Evolutionary conservation across 1,140 invertebrate genomes (phyloP).

Genomic region (Aphelinus atriplicis): DNA sequence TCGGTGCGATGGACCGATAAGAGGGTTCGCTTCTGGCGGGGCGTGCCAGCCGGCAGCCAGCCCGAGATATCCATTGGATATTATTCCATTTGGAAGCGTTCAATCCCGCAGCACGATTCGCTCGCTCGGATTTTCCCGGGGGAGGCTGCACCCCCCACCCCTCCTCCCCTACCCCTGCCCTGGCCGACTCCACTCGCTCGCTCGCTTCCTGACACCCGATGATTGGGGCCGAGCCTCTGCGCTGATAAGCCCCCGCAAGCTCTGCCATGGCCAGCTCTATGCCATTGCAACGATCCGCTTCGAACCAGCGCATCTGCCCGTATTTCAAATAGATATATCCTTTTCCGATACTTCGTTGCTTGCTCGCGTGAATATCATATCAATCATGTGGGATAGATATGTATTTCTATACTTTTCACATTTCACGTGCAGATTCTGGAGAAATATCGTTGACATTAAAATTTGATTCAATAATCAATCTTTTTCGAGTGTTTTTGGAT

Average conservation of each 20-base stretch:
- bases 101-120: slow-evolving; percentile 61
- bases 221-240: slow-evolving; percentile 43
- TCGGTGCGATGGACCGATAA: slow-evolving; percentile 40
- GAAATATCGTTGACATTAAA: too few species aligned
- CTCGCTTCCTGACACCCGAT: slow-evolving; percentile 47
- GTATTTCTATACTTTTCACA: too few species aligned
- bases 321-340: too few species aligned
- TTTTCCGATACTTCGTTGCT: too few species aligned
- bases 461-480: too few species aligned
- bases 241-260: slow-evolving; percentile 27
- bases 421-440: too few species aligned
- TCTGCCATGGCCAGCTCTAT: too few species aligned
- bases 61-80: slow-evolving; percentile 60
- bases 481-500: too few species aligned
- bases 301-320: too few species aligned
- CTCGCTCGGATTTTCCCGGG: slow-evolving; percentile 50
- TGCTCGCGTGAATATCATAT: too few species aligned
- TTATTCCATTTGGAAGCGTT: slow-evolving; percentile 64
- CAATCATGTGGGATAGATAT: too few species aligned
- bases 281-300: too few species aligned
- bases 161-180: background rate
- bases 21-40: slow-evolving; percentile 1
- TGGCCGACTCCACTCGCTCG: background rate
- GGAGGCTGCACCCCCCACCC: background rate
- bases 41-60: slow-evolving; percentile 45